These are phyloP conservation scores for Ursus arctos DNA, from an alignment of 2,113 vertebrate species.

Conservation along the genomic window DNA sequence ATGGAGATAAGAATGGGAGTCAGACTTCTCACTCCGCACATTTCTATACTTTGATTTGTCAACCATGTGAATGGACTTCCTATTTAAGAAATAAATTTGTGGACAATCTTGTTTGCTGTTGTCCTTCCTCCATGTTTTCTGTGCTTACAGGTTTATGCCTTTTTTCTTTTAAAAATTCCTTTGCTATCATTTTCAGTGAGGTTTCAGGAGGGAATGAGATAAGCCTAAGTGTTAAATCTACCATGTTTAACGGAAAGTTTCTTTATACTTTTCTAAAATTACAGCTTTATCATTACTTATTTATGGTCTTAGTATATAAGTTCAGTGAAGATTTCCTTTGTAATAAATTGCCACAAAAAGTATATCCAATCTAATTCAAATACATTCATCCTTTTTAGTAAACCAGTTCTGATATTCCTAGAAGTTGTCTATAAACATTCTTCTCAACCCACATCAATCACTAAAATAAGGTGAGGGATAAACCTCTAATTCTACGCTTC, in stretches of 20 bases:
- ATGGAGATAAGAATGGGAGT: not conserved
- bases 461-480: not conserved
- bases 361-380: not conserved
- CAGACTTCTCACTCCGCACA: not conserved
- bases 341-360: not conserved
- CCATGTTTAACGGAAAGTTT: not conserved
- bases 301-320: not conserved
- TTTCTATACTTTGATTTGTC: not conserved
- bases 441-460: not conserved
- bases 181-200: not conserved
- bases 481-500: not conserved
- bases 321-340: not conserved
- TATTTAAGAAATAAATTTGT: not conserved
- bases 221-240: not conserved
- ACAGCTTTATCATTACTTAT: conserved; percentile 8
- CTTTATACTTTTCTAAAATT: conserved; percentile 6
- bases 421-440: not conserved
- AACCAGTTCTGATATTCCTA: not conserved
- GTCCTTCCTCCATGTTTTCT: not conserved
- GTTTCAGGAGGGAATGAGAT: not conserved
- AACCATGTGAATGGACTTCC: not conserved
- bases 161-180: not conserved
- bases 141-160: not conserved
- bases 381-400: not conserved
- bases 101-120: not conserved